phyloP scores from a whole-genome alignment of 64 coral and sea anemone genomes.

The Trachythela sp. region DNA sequence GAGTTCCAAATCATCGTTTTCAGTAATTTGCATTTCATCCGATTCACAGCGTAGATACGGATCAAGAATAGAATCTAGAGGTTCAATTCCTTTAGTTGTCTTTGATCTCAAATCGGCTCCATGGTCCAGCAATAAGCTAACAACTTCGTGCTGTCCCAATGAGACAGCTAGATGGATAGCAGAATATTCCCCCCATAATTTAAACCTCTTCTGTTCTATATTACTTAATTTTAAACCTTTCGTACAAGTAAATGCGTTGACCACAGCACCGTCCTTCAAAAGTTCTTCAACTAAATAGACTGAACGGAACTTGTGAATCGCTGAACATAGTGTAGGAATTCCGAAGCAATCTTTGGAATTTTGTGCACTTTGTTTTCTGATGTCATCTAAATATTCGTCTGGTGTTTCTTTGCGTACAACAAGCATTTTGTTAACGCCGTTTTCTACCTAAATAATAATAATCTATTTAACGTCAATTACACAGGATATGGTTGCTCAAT shows the following conservation, averaged over 20 bases:
- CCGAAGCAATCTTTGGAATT: not conserved
- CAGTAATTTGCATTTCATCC: not conserved
- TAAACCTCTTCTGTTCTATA: not conserved
- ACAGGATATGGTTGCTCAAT: too few species aligned
- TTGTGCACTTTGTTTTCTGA: not conserved
- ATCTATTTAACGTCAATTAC: too few species aligned
- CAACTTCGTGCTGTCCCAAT: not conserved
- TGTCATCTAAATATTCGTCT: not conserved
- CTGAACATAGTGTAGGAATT: not conserved
- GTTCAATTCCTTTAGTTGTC: constrained; percentile 14
- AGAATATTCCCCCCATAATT: not conserved
- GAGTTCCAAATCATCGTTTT: too few species aligned
- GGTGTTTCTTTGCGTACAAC: not conserved
- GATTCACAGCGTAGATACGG: not conserved
- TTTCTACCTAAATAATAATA: too few species aligned
- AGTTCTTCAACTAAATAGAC: not conserved
- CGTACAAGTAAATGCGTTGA: not conserved
- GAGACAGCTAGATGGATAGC: not conserved
- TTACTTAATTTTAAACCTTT: not conserved
- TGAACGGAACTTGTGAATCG: not conserved
- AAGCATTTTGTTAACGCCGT: too few species aligned
- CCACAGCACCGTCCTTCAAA: not conserved
- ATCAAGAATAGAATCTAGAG: not conserved
- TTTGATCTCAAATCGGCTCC: not conserved
- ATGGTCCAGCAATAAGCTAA: not conserved